Evolutionary conservation across 2,113 vertebrate genomes (phyloP).

Genomic region (Heterochromis multidens): DNA sequence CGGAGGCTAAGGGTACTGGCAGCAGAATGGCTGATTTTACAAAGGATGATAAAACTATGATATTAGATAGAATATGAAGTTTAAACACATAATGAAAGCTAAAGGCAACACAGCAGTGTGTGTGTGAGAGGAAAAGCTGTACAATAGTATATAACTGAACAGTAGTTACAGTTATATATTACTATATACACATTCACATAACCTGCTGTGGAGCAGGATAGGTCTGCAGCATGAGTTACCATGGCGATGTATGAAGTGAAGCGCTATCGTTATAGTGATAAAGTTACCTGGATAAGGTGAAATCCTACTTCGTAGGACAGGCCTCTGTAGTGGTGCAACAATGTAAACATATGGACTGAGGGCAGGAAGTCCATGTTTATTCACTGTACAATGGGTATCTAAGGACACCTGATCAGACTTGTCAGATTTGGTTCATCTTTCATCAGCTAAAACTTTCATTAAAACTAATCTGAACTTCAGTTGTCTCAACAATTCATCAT

Average conservation of each 20-base stretch:
- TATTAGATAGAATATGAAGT: not conserved
- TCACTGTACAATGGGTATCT: not conserved
- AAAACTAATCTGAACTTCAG: not conserved
- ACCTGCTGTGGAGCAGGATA: not conserved
- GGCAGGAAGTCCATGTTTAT: not conserved
- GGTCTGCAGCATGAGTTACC: not conserved
- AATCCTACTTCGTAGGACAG: not conserved
- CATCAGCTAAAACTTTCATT: not conserved
- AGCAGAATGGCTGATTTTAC: not conserved
- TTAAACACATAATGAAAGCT: no score
- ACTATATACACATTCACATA: not conserved
- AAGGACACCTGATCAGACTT: not conserved
- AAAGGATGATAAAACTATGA: not conserved
- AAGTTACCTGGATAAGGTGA: not conserved
- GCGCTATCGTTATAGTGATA: accelerated
- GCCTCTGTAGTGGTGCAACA: not conserved
- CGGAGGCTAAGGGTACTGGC: not conserved
- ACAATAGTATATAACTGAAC: not conserved
- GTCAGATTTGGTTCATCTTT: not conserved
- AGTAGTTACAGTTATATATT: not conserved
- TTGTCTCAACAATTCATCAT: not conserved
- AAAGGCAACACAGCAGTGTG: no score
- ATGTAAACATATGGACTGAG: not conserved
- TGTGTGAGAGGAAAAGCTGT: no score
- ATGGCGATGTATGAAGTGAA: not conserved